A percentile compares a stretch with the other conserved stretches of the same genome.
phyloP scores from a whole-genome alignment of 2,797 vertebrate species.

The Coreius guichenoti region DNA sequence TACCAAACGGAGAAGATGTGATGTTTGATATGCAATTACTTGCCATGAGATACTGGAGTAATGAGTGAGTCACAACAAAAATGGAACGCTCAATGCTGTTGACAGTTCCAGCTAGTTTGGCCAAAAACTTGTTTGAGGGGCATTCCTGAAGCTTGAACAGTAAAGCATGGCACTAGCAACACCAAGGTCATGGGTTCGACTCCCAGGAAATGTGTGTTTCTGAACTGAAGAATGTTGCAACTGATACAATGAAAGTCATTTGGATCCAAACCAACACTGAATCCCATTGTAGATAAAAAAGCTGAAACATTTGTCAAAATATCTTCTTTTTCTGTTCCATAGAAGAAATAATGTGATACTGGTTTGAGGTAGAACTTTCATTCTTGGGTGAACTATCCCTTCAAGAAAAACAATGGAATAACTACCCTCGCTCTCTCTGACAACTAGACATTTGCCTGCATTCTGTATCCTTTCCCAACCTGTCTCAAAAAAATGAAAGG shows the following conservation, averaged over 20 bases:
- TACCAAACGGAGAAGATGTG: background rate
- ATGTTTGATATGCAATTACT: background rate
- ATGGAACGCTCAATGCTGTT: background rate
- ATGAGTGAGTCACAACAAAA: background rate
- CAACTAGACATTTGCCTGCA: conserved; percentile 12
- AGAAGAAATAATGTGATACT: background rate
- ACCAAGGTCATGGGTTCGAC: background rate
- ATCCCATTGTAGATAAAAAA: background rate
- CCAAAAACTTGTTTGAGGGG: background rate
- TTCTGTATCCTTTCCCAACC: conserved; percentile 17
- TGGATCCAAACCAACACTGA: background rate
- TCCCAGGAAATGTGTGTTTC: background rate
- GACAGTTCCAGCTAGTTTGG: background rate
- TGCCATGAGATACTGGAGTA: background rate
- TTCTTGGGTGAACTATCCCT: background rate
- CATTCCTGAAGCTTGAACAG: background rate
- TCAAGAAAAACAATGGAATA: conserved; percentile 18
- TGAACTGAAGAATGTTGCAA: background rate
- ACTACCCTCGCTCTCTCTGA: background rate
- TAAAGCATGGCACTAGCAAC: background rate
- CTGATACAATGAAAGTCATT: conserved; percentile 4
- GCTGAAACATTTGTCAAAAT: background rate
- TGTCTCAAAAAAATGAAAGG: conserved; percentile 34
- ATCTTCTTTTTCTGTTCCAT: background rate
- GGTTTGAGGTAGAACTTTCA: background rate